These are phyloP conservation scores for Dynastes tityus DNA, from an alignment of 2,888 invertebrate species.

Conservation along the genomic window DNA sequence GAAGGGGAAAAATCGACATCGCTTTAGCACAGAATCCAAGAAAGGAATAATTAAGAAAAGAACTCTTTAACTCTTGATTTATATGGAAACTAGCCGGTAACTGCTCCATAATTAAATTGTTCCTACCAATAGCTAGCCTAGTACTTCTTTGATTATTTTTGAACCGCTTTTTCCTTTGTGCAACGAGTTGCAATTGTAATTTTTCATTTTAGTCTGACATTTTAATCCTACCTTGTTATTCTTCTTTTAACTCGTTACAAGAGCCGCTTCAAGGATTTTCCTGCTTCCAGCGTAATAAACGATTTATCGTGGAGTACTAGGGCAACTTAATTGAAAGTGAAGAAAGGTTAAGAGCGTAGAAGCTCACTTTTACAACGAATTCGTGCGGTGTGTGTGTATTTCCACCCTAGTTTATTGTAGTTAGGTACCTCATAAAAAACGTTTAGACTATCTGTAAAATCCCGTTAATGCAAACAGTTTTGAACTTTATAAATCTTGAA, in stretches of 20 bases:
- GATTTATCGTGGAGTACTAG: background rate
- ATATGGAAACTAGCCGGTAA: slow-evolving; percentile 10
- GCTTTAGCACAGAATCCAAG: background rate
- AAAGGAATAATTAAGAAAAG: slow-evolving; percentile 22
- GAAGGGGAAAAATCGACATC: background rate
- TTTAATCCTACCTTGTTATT: slow-evolving; percentile 2
- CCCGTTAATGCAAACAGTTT: no score
- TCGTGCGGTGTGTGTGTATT: no score
- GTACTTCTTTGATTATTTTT: background rate
- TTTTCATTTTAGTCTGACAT: slow-evolving; percentile 16
- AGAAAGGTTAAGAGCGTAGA: background rate
- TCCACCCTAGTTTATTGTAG: no score
- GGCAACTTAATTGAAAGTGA: slow-evolving; percentile 3
- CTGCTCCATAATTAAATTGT: slow-evolving; percentile 27
- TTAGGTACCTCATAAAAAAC: no score
- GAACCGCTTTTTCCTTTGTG: background rate
- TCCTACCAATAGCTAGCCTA: slow-evolving; percentile 3
- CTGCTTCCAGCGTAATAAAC: background rate
- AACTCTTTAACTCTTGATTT: slow-evolving; percentile 23
- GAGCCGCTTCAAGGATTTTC: background rate
- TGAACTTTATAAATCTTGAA: no score
- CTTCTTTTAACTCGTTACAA: background rate
- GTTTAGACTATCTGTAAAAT: no score
- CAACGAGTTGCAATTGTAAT: slow-evolving; percentile 1
- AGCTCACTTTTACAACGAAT: no score